Conservation (phyloP, 2,797 vertebrate genomes). For the Melanotaenia nigrans region DNA sequence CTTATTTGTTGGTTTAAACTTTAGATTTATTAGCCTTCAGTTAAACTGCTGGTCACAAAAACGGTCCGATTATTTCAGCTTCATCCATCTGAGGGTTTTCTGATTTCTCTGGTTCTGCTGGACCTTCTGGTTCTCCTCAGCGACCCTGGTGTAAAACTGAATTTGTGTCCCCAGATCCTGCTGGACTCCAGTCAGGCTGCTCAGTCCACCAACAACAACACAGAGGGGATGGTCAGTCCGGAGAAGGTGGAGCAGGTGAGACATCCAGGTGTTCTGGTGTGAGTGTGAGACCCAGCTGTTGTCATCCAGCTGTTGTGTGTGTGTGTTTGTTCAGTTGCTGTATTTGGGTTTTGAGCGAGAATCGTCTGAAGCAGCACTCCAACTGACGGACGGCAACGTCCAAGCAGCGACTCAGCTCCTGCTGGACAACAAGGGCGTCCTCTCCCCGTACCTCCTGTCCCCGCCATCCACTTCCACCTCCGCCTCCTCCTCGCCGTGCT, state of each 20-base stretch:
- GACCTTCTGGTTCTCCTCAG: no score
- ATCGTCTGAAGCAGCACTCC: conserved; percentile 80
- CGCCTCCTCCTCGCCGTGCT: conserved; percentile 39
- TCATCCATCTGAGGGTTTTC: no score
- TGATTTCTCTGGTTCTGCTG: no score
- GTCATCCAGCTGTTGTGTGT: background rate
- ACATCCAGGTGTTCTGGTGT: background rate
- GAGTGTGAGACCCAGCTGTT: background rate
- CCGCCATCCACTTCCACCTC: conserved; percentile 54
- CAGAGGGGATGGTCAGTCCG: conserved; percentile 28
- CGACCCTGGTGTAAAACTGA: no score
- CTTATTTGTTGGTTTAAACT: no score
- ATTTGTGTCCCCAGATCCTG: conserved; percentile 68
- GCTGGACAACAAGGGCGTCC: conserved; percentile 83
- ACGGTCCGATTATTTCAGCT: no score
- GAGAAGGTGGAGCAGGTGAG: conserved; percentile 72
- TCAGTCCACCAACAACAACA: conserved; percentile 44
- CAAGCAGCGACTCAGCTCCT: conserved; percentile 89
- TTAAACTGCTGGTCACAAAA: no score
- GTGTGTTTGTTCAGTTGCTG: conserved; percentile 77
- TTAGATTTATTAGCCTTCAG: no score
- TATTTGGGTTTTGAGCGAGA: conserved; percentile 88
- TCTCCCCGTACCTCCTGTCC: conserved; percentile 79
- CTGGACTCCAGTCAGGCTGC: conserved; percentile 49
- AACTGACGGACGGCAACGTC: conserved; percentile 85